phyloP scores from a whole-genome alignment of 2,797 vertebrate genomes.

The Pipistrellus nathusii region DNA sequence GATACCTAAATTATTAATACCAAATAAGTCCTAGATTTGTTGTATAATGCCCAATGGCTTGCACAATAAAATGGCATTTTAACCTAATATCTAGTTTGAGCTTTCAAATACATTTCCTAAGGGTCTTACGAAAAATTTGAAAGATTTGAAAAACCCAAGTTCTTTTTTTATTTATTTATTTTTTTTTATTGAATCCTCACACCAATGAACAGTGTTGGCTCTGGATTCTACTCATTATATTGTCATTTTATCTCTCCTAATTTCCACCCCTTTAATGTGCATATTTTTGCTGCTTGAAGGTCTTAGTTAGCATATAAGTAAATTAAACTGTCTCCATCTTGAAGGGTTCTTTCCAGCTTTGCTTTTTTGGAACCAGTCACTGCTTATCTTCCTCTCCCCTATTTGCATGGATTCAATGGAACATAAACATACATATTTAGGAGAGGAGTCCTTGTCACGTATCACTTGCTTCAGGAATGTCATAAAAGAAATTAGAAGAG shows the following conservation, averaged over 20 bases:
- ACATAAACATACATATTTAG: background rate
- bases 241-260: background rate
- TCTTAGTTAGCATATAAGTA: background rate
- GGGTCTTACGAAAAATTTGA: conserved; percentile 69
- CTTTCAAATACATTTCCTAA: conserved; percentile 73
- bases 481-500: conserved; percentile 8
- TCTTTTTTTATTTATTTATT: conserved; percentile 12
- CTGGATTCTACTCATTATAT: background rate
- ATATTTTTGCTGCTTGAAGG: conserved; percentile 32
- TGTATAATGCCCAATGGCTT: conserved; percentile 82
- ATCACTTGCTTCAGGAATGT: conserved; percentile 8
- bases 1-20: conserved; percentile 81
- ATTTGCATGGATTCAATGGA: background rate
- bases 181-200: conserved; percentile 43
- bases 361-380: background rate
- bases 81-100: conserved; percentile 87
- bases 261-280: background rate
- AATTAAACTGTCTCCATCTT: background rate
- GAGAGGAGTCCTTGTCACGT: background rate
- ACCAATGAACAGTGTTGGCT: conserved; percentile 18
- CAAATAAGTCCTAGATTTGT: conserved; percentile 84
- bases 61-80: conserved; percentile 80
- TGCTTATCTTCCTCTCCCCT: background rate
- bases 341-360: background rate
- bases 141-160: conserved; percentile 49